These are phyloP conservation scores for Spongia lamella DNA, from an alignment of 37 sponge, comb jelly and placozoan genomes.

Conservation along the genomic window DNA sequence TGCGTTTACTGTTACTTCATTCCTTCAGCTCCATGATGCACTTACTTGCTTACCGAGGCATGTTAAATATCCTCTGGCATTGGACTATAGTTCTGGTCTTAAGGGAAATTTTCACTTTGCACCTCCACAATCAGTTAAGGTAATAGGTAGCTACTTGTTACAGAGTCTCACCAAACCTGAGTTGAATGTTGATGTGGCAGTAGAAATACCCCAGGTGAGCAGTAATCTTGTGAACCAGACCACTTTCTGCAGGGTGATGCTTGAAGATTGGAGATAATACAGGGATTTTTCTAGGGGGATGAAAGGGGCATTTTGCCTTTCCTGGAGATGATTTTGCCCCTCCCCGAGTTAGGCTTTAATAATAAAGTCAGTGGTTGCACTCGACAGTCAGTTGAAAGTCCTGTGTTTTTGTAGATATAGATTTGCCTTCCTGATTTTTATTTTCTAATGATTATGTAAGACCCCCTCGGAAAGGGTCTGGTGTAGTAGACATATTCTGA, in stretches of 20 bases:
- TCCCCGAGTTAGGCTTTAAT: too few species aligned
- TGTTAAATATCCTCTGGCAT: conserved; percentile 52
- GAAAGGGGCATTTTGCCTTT: not conserved
- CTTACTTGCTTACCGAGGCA: conserved; percentile 22
- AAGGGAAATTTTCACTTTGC: conserved; percentile 67
- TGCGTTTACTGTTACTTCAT: not conserved
- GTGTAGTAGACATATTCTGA: too few species aligned
- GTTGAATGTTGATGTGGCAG: conserved; percentile 72
- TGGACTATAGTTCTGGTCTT: conserved; percentile 1
- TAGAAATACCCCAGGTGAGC: conserved; percentile 76
- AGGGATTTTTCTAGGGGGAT: not conserved
- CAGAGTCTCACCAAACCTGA: conserved; percentile 52
- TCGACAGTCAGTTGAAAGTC: too few species aligned
- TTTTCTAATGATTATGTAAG: too few species aligned
- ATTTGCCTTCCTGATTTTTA: too few species aligned
- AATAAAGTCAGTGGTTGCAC: too few species aligned
- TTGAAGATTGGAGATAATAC: not conserved
- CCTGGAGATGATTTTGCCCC: not conserved
- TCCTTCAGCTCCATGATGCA: conserved; percentile 42
- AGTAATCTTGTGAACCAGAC: too few species aligned
- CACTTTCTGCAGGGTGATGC: too few species aligned
- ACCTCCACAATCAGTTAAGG: conserved; percentile 71
- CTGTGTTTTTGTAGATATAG: too few species aligned
- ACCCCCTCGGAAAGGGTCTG: too few species aligned
- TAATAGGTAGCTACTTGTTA: conserved; percentile 86